Percentiles rank a stretch among this genome's conserved stretches.
phyloP scores from a whole-genome alignment of 2,113 vertebrate genomes.

The Rhegmatorhina hoffmannsi region DNA sequence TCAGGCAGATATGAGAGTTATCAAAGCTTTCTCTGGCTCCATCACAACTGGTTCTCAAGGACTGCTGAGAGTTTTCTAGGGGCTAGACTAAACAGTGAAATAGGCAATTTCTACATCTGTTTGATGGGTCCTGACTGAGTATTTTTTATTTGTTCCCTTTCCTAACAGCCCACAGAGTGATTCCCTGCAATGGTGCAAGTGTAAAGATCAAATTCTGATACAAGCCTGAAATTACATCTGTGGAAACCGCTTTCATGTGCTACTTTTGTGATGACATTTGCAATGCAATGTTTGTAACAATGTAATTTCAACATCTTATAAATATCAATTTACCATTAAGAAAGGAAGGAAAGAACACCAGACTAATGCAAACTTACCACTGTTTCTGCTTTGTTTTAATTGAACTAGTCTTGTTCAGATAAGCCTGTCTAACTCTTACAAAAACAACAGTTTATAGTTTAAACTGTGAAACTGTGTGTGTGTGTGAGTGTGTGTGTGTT shows the following conservation, averaged over 20 bases:
- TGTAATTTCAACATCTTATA: slow-evolving; percentile 72
- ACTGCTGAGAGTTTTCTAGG: not conserved
- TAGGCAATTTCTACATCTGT: not conserved
- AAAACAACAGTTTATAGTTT: slow-evolving; percentile 72
- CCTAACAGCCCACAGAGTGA: not conserved
- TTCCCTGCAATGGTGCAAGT: slow-evolving; percentile 36
- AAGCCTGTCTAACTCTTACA: slow-evolving; percentile 67
- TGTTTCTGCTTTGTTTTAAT: slow-evolving; percentile 61
- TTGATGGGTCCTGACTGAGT: not conserved
- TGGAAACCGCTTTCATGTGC: slow-evolving; percentile 53
- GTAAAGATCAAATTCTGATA: slow-evolving; percentile 15
- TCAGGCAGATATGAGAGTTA: not conserved
- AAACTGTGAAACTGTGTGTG: slow-evolving; percentile 66
- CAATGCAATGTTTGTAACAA: slow-evolving; percentile 59
- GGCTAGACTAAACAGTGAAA: not conserved
- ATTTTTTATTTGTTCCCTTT: not conserved
- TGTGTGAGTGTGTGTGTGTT: not conserved
- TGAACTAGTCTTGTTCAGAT: slow-evolving; percentile 64
- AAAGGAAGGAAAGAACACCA: slow-evolving; percentile 33
- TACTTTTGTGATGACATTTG: slow-evolving; percentile 55
- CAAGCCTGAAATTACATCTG: slow-evolving; percentile 46
- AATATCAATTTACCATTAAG: slow-evolving; percentile 72
- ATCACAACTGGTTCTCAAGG: not conserved
- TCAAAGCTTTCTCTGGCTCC: not conserved
- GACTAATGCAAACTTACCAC: slow-evolving; percentile 37